Evolutionary conservation across 2,888 invertebrate species (phyloP), one percentile per base, ranked within the genome.

Genomic region (Venusia cambrica): DNA sequence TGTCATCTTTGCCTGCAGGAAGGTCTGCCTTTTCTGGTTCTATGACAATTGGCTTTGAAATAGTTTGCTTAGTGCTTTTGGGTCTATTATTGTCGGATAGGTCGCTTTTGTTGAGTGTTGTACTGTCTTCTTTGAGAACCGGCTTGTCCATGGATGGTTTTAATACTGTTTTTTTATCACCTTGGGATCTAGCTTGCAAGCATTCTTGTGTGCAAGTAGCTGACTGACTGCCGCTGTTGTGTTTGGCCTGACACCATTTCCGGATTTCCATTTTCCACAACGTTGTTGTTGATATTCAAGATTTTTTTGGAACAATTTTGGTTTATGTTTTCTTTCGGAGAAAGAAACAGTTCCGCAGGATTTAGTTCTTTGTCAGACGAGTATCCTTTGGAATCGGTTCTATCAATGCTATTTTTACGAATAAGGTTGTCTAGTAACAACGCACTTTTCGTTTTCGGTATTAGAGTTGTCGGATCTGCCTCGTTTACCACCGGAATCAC

Each of bases 391-490:
- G 83, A 60, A 18, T 76, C 81, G 4, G 69, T 60, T 53, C 89
- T 75, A 40, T 90, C 90, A 20, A 90, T 80, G 57, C 88, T 89
- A 55, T 89, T 90, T 65, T 89, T 89, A 43, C 87, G 78, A 42
- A 90, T 72, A 22, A 90, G 71, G 57, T 87, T 88, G 51, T 90
- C 89, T n/a, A 90, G 73, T 18, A 89, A 62, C 26, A 87, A 57
- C 3, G 84, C 87, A 49, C 87, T 87, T 64, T 87, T 87, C 45
- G 62, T 80, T 65, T 83, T 85, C 17, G 79, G 75, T 54, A 81
- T 88, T 6, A 37, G 43, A 7, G 57, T 33, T 19, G 62, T 54
- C 21, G 56, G 40, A 22, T 62, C 47, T 25, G 44, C 48, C 57
- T 87, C 65, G 58, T 79, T 54, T 8, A 36, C 46, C 2, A 44